Base-by-base conservation (phyloP, 2,888 invertebrate genomes). In the Ptychoptera albimana region DNA sequence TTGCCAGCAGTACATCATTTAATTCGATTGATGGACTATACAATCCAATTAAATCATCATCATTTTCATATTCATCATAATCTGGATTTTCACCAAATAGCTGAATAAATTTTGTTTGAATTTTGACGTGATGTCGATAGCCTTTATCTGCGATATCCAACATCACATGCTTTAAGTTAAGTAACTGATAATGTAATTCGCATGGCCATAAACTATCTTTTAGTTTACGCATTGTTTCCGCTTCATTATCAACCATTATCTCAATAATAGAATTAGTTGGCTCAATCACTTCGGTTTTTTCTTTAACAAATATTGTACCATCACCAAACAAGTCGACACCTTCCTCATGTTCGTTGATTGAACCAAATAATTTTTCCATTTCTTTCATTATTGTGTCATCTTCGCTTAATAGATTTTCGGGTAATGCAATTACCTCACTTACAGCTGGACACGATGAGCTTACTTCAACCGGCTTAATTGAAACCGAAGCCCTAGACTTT, bases 201-300 rank as follows among this genome's bases (percentile, higher is more conserved):
- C 62, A 62, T 8, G 62, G 62, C 62, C 62, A 62, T 29, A 55
- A 49, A 48, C 63, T 62, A 39, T 55, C 50, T 1, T 55, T 48
- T 16, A 62, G 48, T 52, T 57, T 54, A 12, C 38, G 32, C 13
- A 34, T 42, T 1, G 8, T 37, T 39, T 42, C 37, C 16, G 35
- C 39, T 8, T 8, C 42, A 6, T 13, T n/a, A 2, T 12, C 16
- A 11, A 6, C 16, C 3, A 13, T 29, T 12, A 23, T 35, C 14
- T 39, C 30, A 14, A 16, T n/a, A 15, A 5, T 10, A 9, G 11
- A 14, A 16, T 10, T 10, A 12, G 4, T 39, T 30, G 37, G 32
- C 12, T 42, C 9, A 38, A 45, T 8, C 14, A 36, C 37, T 14
- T 10, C 36, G 39, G n/a, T 34, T 43, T 15, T 13, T 30, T 41